Evolutionary conservation across 2,888 invertebrate species (phyloP).

Genomic region (Yponomeuta sedellus): DNA sequence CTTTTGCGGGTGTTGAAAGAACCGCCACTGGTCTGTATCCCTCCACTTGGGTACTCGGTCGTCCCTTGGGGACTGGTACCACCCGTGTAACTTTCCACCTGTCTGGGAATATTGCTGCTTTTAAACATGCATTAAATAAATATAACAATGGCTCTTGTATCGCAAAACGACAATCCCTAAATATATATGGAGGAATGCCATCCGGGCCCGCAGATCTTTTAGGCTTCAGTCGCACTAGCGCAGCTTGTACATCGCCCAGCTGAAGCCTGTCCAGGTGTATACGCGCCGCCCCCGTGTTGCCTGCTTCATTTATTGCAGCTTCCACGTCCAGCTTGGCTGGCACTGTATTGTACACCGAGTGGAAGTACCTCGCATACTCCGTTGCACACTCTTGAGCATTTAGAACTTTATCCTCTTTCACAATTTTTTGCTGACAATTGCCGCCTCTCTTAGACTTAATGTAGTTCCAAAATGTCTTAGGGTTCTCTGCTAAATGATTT

Average conservation of each 20-base stretch:
- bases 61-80: slow-evolving; percentile 7
- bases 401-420: slow-evolving; percentile 5
- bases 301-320: background rate
- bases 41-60: background rate
- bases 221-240: slow-evolving; percentile 4
- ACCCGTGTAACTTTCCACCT: background rate
- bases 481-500: slow-evolving; percentile 20
- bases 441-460: slow-evolving; percentile 15
- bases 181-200: slow-evolving; percentile 12
- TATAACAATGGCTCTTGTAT: background rate
- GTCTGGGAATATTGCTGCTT: background rate
- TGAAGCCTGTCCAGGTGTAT: slow-evolving; percentile 2
- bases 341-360: slow-evolving; percentile 11
- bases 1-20: slow-evolving; percentile 7
- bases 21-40: slow-evolving; percentile 9
- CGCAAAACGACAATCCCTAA: background rate
- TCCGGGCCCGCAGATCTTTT: slow-evolving; percentile 9
- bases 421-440: background rate
- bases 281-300: slow-evolving; percentile 7
- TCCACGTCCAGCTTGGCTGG: background rate
- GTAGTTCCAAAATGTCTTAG: slow-evolving; percentile 22
- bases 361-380: slow-evolving; percentile 14
- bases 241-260: background rate
- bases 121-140: background rate
- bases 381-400: slow-evolving; percentile 1